Evolutionary conservation across 2,888 invertebrate genomes (phyloP).

Genomic region (Athetis lepigone): DNA sequence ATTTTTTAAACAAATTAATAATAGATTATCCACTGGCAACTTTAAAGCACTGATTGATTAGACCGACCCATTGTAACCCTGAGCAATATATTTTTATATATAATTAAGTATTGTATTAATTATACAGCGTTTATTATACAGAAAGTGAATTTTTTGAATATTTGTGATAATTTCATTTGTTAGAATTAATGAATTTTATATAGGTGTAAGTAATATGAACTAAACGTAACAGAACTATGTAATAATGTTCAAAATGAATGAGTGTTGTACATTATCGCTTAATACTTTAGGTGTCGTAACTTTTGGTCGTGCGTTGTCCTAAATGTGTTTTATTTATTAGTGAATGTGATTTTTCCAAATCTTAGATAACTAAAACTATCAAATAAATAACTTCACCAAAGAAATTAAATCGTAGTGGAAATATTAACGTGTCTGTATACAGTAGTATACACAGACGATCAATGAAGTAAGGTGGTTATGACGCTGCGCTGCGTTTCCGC

Average conservation of each 20-base stretch:
- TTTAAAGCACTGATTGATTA: conserved; percentile 86
- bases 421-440: conserved; percentile 43
- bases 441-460: conserved; percentile 16
- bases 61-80: conserved; percentile 88
- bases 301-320: conserved; percentile 81
- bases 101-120: conserved; percentile 86
- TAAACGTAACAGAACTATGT: conserved; percentile 64
- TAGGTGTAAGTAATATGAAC: conserved; percentile 71
- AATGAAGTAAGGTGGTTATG: no score
- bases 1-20: conserved; percentile 55
- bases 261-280: conserved; percentile 84
- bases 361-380: conserved; percentile 73
- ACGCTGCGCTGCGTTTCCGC: no score
- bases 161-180: conserved; percentile 84
- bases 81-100: conserved; percentile 90
- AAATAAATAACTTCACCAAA: conserved; percentile 52
- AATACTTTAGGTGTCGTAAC: conserved; percentile 85
- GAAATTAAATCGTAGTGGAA: conserved; percentile 54
- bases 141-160: conserved; percentile 81
- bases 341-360: conserved; percentile 83
- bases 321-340: conserved; percentile 80
- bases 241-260: conserved; percentile 71
- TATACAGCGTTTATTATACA: conserved; percentile 87
- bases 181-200: conserved; percentile 79
- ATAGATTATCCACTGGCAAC: conserved; percentile 71